Evolutionary conservation across 2,888 invertebrate genomes (phyloP).

Genomic region (Tipula unca): DNA sequence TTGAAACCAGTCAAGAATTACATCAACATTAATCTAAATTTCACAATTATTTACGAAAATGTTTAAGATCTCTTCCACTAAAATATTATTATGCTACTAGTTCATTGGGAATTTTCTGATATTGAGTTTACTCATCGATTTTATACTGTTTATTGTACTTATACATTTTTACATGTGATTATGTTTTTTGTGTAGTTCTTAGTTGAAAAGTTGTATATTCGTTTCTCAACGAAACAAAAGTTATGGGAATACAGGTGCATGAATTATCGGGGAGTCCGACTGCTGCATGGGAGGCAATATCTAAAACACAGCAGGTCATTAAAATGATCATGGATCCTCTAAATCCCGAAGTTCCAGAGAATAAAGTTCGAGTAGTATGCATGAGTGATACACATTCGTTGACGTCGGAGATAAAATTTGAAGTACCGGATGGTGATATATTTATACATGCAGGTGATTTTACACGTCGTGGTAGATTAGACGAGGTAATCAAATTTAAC

Average conservation of each 20-base stretch:
- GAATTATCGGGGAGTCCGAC: conserved; percentile 58
- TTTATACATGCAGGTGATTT: conserved; percentile 82
- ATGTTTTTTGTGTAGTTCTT: no score
- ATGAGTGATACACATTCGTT: conserved; percentile 78
- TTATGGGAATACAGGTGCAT: conserved; percentile 43
- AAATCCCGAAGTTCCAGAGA: conserved; percentile 45
- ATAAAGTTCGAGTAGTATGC: conserved; percentile 68
- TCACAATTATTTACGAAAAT: no score
- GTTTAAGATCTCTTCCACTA: no score
- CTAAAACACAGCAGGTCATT: conserved; percentile 55
- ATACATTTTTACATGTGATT: no score
- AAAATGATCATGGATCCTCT: conserved; percentile 56
- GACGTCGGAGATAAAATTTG: conserved; percentile 56
- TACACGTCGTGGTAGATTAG: conserved; percentile 62
- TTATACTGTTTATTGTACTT: no score
- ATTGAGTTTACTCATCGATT: no score
- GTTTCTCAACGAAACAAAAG: no score
- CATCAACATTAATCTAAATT: no score
- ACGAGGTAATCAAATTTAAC: conserved; percentile 69
- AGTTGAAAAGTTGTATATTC: no score
- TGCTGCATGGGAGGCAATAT: conserved; percentile 61
- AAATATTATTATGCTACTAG: no score
- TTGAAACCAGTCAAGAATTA: no score
- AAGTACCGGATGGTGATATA: conserved; percentile 72
- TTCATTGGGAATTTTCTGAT: no score